phyloP scores from a whole-genome alignment of 2,113 vertebrate genomes.

The Misgurnus mizolepis region DNA sequence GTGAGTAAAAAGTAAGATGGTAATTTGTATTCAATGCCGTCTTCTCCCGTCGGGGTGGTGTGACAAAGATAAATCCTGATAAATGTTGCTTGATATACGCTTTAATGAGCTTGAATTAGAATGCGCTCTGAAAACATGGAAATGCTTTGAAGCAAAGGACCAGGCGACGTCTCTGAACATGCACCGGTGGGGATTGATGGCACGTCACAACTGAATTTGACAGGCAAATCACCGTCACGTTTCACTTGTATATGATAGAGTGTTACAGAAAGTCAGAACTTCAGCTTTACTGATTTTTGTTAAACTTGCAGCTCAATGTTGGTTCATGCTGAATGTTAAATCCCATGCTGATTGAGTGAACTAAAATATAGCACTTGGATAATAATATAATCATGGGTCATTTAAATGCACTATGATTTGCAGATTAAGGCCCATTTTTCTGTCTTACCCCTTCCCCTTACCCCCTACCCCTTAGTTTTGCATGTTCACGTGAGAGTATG shows the following conservation, averaged over 20 bases:
- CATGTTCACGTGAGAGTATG: too few species aligned
- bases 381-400: not conserved
- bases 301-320: not conserved
- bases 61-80: constrained; percentile 40
- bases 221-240: constrained; percentile 36
- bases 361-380: not conserved
- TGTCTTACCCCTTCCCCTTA: too few species aligned
- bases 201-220: constrained; percentile 30
- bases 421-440: too few species aligned
- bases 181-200: not conserved
- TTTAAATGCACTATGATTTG: too few species aligned
- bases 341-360: too few species aligned
- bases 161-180: constrained; percentile 7
- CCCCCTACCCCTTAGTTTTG: too few species aligned
- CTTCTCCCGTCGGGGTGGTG: constrained; percentile 6
- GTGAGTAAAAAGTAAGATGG: constrained; percentile 25
- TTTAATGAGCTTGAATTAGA: constrained; percentile 39
- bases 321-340: not conserved
- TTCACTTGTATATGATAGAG: constrained; percentile 21
- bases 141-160: constrained; percentile 13
- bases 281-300: not conserved
- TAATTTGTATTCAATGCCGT: constrained; percentile 20
- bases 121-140: constrained; percentile 20
- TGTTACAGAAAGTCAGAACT: not conserved
- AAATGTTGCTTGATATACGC: constrained; percentile 23